Conservation (phyloP, 2,797 vertebrate species). For the Yasuhikotakia modesta region DNA sequence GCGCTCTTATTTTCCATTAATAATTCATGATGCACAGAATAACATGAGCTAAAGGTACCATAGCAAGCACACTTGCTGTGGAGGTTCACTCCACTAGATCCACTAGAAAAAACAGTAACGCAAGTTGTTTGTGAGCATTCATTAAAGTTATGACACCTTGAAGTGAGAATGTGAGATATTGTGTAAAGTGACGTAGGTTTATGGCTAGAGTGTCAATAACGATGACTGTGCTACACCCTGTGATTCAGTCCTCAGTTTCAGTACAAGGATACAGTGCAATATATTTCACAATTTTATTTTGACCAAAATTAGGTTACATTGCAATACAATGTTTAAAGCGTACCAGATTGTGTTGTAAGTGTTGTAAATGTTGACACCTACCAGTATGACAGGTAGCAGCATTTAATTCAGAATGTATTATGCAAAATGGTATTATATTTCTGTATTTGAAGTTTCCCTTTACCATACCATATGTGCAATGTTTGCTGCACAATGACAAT, state of each 20-base stretch:
- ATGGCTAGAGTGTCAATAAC: conserved; percentile 8
- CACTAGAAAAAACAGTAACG: background rate
- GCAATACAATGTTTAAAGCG: too few species aligned
- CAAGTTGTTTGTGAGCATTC: background rate
- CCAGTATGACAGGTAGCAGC: too few species aligned
- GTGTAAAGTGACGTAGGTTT: conserved; percentile 3
- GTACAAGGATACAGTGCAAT: background rate
- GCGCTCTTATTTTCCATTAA: conserved; percentile 47
- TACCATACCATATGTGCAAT: too few species aligned
- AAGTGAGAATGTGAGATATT: conserved; percentile 9
- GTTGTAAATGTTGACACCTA: too few species aligned
- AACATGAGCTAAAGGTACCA: conserved; percentile 19
- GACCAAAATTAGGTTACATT: too few species aligned
- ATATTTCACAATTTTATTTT: background rate
- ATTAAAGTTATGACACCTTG: background rate
- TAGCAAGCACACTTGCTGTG: too few species aligned
- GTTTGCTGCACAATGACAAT: too few species aligned
- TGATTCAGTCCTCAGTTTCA: background rate
- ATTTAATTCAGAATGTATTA: too few species aligned
- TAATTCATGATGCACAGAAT: conserved; percentile 43
- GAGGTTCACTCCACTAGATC: background rate
- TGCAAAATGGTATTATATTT: too few species aligned
- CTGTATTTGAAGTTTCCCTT: too few species aligned
- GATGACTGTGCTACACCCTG: background rate
- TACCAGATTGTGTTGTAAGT: too few species aligned